Evolutionary conservation across 2,888 invertebrate genomes (phyloP).

Genomic region (Tinea semifulvella): DNA sequence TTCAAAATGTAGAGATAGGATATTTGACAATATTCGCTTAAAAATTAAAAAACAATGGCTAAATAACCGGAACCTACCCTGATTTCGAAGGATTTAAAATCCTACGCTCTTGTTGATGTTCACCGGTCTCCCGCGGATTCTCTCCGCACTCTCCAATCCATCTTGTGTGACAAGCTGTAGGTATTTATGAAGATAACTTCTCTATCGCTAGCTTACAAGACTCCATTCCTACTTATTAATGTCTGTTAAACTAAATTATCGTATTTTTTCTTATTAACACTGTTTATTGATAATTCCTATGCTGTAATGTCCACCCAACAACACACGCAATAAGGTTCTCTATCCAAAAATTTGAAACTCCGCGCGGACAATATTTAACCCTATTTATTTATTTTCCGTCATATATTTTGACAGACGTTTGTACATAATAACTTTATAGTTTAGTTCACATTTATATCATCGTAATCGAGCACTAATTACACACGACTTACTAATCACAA

Average conservation of each 20-base stretch:
- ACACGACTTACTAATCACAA: neutral
- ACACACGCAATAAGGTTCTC: constrained; percentile 35
- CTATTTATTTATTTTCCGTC: constrained; percentile 61
- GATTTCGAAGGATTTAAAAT: constrained; percentile 40
- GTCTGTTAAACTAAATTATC: constrained; percentile 22
- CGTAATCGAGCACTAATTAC: neutral
- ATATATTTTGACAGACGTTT: constrained; percentile 50
- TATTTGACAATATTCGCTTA: too few relatives aligned
- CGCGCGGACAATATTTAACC: constrained; percentile 45
- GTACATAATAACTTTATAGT: neutral
- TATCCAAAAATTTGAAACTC: constrained; percentile 30
- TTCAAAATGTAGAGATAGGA: too few relatives aligned
- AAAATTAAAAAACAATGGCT: too few relatives aligned
- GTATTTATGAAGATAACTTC: neutral
- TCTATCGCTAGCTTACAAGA: constrained; percentile 30
- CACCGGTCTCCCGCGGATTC: constrained; percentile 41
- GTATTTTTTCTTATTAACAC: constrained; percentile 1
- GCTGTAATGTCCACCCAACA: neutral
- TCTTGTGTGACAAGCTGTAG: constrained; percentile 25
- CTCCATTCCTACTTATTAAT: constrained; percentile 23
- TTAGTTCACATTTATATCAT: neutral
- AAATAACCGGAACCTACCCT: too few relatives aligned
- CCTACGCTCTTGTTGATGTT: constrained; percentile 53
- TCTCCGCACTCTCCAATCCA: constrained; percentile 51
- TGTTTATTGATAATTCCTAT: neutral